phyloP scores from a whole-genome alignment of 2,113 vertebrate genomes.

The Thymallus thymallus region DNA sequence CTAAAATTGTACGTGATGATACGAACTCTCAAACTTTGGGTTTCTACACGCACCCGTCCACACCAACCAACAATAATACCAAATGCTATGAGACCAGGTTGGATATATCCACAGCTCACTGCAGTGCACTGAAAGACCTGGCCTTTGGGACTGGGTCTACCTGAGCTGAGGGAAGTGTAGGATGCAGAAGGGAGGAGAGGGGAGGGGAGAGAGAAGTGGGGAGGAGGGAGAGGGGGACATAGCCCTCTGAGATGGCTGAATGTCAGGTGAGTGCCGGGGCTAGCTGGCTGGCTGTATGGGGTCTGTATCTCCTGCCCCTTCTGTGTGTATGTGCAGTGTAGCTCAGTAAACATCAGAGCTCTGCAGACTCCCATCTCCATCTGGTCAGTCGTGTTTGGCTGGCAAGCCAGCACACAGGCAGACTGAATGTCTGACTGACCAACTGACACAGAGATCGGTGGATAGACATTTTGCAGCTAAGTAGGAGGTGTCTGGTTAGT shows the following conservation, averaged over 20 bases:
- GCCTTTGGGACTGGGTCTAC: neutral
- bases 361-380: slow-evolving; percentile 62
- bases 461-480: neutral
- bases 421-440: slow-evolving; percentile 7
- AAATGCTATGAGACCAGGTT: no score
- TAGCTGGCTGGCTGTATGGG: slow-evolving; percentile 17
- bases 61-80: no score
- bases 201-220: neutral
- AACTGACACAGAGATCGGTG: neutral
- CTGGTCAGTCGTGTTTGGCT: slow-evolving; percentile 37
- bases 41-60: no score
- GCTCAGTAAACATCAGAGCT: slow-evolving; percentile 10
- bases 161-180: neutral
- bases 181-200: neutral
- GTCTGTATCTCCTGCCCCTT: slow-evolving; percentile 4
- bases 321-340: slow-evolving; percentile 23
- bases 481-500: neutral
- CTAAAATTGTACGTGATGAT: no score
- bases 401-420: slow-evolving; percentile 25
- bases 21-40: no score
- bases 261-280: slow-evolving; percentile 22
- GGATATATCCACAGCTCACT: slow-evolving; percentile 3
- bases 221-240: neutral
- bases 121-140: slow-evolving; percentile 35
- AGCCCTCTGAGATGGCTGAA: neutral